These are phyloP conservation scores for Neotoxoptera formosana DNA, from an alignment of 1,140 invertebrate species.

Conservation along the genomic window DNA sequence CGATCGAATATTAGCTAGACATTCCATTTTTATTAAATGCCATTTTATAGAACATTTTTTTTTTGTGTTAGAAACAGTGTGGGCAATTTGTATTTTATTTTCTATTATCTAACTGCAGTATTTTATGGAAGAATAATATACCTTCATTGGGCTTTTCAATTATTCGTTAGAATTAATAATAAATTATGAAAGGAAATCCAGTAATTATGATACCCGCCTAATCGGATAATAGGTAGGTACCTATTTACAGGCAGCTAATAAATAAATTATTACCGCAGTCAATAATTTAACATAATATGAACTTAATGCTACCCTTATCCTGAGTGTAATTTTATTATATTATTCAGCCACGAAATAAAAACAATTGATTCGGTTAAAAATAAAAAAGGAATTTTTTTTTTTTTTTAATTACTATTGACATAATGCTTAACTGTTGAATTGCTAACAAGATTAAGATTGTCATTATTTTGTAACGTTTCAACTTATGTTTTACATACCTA, in stretches of 20 bases:
- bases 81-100: neutral
- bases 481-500: neutral
- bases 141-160: neutral
- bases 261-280: neutral
- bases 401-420: neutral
- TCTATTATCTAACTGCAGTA: neutral
- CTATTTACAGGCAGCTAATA: neutral
- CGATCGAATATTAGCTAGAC: neutral
- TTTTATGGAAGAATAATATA: neutral
- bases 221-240: neutral
- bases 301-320: neutral
- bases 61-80: neutral
- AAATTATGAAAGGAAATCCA: conserved; percentile 11
- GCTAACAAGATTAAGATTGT: neutral
- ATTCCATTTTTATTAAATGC: neutral
- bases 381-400: neutral
- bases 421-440: neutral
- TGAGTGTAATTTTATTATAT: neutral
- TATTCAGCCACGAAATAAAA: neutral
- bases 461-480: neutral
- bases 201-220: conserved; percentile 24
- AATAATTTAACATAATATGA: neutral
- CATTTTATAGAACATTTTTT: neutral
- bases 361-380: neutral
- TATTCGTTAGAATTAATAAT: neutral